Conservation (phyloP, 2,797 vertebrate species). For the Aeoliscus strigatus region DNA sequence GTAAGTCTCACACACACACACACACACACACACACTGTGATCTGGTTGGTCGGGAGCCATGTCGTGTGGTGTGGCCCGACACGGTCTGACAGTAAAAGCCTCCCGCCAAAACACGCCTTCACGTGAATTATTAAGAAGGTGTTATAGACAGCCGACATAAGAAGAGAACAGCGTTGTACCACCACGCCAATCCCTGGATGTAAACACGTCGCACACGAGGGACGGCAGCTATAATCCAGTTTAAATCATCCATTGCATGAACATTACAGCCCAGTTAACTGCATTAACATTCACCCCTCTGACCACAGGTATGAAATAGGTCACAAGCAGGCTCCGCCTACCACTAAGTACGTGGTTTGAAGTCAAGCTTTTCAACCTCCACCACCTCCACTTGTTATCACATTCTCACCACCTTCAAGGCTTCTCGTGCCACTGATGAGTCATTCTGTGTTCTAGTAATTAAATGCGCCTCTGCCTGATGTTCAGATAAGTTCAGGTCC, state of each 20-base stretch:
- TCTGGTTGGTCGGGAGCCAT: slow-evolving; percentile 31
- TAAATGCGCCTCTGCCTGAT: slow-evolving; percentile 12
- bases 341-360: no score
- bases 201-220: no score
- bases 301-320: no score
- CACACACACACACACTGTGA: neutral
- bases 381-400: slow-evolving; percentile 22
- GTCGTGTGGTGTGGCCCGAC: slow-evolving; percentile 13
- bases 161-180: no score
- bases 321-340: neutral
- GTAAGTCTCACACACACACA: slow-evolving; percentile 45
- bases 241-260: no score
- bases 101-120: slow-evolving; percentile 18
- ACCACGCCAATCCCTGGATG: no score
- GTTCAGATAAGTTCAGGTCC: slow-evolving; percentile 18
- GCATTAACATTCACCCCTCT: no score
- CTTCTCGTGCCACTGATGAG: slow-evolving; percentile 28
- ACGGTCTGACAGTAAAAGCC: slow-evolving; percentile 31
- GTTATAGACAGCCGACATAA: no score
- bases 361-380: slow-evolving; percentile 6
- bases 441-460: slow-evolving; percentile 35
- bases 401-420: slow-evolving; percentile 23
- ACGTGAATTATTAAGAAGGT: slow-evolving; percentile 40
- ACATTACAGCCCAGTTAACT: no score
- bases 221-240: no score